These are phyloP conservation scores for Gadus macrocephalus DNA, from an alignment of 2,113 vertebrate genomes.

Conservation along the genomic window DNA sequence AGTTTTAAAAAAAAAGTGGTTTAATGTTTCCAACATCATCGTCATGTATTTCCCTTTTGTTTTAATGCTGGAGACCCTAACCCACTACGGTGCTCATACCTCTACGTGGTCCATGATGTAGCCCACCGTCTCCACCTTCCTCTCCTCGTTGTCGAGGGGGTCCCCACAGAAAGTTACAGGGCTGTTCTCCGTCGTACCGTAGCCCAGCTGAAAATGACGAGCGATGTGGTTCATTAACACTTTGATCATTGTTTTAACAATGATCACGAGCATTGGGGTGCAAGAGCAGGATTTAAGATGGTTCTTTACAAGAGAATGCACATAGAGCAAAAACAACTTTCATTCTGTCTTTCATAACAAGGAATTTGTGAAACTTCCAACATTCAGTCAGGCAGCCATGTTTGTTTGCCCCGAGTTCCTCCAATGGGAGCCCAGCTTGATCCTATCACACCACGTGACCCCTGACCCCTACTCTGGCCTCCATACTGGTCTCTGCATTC, in stretches of 20 bases:
- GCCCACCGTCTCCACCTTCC: constrained; percentile 77
- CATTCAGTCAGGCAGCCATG: neutral
- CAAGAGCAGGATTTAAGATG: too few species aligned
- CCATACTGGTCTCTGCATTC: neutral
- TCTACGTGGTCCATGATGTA: constrained; percentile 81
- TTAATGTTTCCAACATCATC: too few species aligned
- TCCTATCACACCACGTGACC: constrained; percentile 1
- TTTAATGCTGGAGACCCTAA: too few species aligned
- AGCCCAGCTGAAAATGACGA: constrained; percentile 74
- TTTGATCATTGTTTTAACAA: too few species aligned
- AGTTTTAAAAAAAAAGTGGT: too few species aligned
- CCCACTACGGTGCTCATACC: constrained; percentile 66
- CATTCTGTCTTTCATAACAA: constrained; percentile 32
- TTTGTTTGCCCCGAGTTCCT: constrained; percentile 14
- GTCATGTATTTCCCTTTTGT: too few species aligned
- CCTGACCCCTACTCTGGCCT: neutral
- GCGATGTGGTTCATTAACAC: too few species aligned
- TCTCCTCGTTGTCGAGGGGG: constrained; percentile 68
- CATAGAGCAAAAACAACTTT: too few species aligned
- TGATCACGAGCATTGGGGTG: too few species aligned
- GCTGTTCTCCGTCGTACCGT: constrained; percentile 95
- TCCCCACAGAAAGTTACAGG: constrained; percentile 84
- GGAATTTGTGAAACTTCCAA: constrained; percentile 13
- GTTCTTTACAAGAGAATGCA: too few species aligned
- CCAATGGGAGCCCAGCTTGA: neutral